Base-by-base conservation (phyloP, 2,113 vertebrate genomes). In the Coregonus clupeaformis region DNA sequence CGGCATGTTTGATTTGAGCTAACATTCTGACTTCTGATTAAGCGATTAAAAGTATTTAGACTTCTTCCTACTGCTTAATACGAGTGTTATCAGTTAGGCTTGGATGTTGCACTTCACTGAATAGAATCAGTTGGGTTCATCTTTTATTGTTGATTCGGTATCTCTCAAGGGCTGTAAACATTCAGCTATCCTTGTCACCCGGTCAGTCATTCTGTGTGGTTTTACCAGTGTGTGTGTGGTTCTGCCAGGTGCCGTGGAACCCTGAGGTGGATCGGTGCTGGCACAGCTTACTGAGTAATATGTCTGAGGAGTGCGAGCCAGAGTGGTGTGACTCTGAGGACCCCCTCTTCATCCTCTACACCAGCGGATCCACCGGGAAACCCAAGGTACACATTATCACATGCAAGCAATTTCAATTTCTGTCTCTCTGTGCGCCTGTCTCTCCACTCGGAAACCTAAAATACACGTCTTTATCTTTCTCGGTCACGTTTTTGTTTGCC, bases 321-420 rank as follows among this genome's bases (percentile, higher is more conserved):
- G 97, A 95, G 88, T 99, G 98, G 98, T 99, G 97, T 4, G 93
- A 96, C 0, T 92, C 96, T 0, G 98, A 99, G 85, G 97, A 99
- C 66, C 95, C 94, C 0, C 94, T 99, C 52, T 99, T 99, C 86
- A 95, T 99, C 83, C 95, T 99, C 62, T 99, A 99, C 81, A 99
- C 98, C 0, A 99, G 97, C 1, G 98, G 98, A 74, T 99, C 98
- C 1, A 99, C 98, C 0, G 98, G 98, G 18, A 99, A 97, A 84
- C 98, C 98, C 14, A 99, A 99, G 94, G 98, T 96, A 87, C 27
- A 2, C 2, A 13, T 5, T 3, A 3, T 22, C 49, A 59, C 45
- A 22, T 18, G 30, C 32, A 11, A 11, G 36, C 42, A 65, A 22
- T 3, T 5, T 5, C 66, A 7, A 9, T 64, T 18, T 45, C 62